These are phyloP conservation scores for Pomatorhinus ruficollis DNA, from an alignment of 2,113 vertebrate genomes.

Conservation along the genomic window DNA sequence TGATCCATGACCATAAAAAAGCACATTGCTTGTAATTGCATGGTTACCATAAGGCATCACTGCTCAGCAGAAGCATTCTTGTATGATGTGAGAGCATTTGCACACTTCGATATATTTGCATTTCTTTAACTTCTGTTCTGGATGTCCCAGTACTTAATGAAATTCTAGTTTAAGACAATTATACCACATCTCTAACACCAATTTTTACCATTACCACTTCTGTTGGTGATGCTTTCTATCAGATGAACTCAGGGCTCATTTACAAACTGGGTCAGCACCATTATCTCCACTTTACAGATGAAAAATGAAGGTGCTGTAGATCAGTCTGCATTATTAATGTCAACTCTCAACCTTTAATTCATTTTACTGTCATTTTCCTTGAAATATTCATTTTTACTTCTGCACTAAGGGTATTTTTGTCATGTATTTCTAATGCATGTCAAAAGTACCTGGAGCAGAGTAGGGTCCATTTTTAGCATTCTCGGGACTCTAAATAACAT, in stretches of 20 bases:
- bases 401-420: constrained; percentile 31
- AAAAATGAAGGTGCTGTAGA: constrained; percentile 54
- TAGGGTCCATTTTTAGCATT: neutral
- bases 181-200: neutral
- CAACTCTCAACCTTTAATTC: constrained; percentile 52
- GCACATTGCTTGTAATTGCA: neutral
- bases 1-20: neutral
- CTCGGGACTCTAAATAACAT: neutral
- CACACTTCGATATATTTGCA: neutral
- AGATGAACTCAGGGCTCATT: constrained; percentile 35
- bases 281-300: constrained; percentile 48
- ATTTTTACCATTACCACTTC: neutral
- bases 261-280: constrained; percentile 43
- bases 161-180: neutral
- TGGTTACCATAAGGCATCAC: neutral
- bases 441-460: constrained; percentile 1
- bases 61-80: neutral
- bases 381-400: constrained; percentile 62
- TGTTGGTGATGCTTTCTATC: neutral
- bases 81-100: neutral
- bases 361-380: constrained; percentile 55
- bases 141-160: neutral
- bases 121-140: neutral
- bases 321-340: constrained; percentile 60
- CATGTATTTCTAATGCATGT: constrained; percentile 29